phyloP scores from a whole-genome alignment of 1,140 invertebrate genomes.

The Achroia grisella region DNA sequence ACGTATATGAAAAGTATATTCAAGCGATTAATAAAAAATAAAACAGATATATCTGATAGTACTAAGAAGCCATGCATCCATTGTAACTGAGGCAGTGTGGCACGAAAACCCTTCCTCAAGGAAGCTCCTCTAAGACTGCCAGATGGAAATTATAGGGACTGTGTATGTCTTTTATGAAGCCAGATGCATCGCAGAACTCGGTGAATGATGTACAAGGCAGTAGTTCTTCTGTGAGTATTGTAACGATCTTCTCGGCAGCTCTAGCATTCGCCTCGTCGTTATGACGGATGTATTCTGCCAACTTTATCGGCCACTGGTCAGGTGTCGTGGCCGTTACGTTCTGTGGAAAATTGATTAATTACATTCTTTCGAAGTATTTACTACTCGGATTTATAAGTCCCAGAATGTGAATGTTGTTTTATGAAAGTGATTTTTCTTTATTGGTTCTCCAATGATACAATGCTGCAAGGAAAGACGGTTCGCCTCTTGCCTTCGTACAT shows the following conservation, averaged over 20 bases:
- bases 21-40: slow-evolving; percentile 1
- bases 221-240: slow-evolving; percentile 90
- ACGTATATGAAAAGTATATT: no score
- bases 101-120: slow-evolving; percentile 40
- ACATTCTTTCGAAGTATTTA: no score
- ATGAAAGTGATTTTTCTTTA: no score
- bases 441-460: no score
- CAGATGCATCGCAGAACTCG: slow-evolving; percentile 93
- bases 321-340: slow-evolving; percentile 82
- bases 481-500: no score
- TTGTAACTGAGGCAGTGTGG: slow-evolving; percentile 44
- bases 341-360: slow-evolving; percentile 64
- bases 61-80: slow-evolving; percentile 41
- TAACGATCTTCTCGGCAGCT: slow-evolving; percentile 87
- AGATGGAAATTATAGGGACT: slow-evolving; percentile 52
- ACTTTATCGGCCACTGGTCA: slow-evolving; percentile 88
- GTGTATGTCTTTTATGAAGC: slow-evolving; percentile 59
- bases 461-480: no score
- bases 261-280: slow-evolving; percentile 94
- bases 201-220: slow-evolving; percentile 91
- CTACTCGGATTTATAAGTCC: no score
- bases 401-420: no score
- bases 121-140: slow-evolving; percentile 36
- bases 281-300: slow-evolving; percentile 95
- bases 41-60: slow-evolving; percentile 4